Conservation (phyloP, 2,888 invertebrate genomes). For the Sphaerolaimus hirsutus region DNA sequence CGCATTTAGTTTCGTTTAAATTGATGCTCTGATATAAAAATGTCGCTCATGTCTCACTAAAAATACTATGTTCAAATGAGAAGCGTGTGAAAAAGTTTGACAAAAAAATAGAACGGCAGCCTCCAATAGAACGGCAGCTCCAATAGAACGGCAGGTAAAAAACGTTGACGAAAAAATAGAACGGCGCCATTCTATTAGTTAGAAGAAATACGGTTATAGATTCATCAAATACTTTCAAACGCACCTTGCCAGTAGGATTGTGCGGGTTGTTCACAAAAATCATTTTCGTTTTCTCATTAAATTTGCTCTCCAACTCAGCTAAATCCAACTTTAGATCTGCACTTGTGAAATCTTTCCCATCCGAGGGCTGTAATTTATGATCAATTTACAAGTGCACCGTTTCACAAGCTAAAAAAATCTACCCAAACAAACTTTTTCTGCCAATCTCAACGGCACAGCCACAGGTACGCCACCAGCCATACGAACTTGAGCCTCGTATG, state of each 20-base stretch:
- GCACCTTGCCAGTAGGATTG: constrained; percentile 85
- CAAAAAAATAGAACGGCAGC: too few species aligned
- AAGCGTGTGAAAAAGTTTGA: too few species aligned
- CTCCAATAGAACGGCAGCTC: too few species aligned
- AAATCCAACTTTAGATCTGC: constrained; percentile 70
- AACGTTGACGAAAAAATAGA: too few species aligned
- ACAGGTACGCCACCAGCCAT: constrained; percentile 61
- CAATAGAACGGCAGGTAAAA: too few species aligned
- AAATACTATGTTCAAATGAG: too few species aligned
- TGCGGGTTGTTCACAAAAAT: constrained; percentile 87
- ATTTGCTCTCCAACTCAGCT: constrained; percentile 49
- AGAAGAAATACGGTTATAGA: too few species aligned
- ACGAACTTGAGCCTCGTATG: constrained; percentile 77
- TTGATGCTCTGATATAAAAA: too few species aligned
- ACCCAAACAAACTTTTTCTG: constrained; percentile 7
- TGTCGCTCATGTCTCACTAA: too few species aligned
- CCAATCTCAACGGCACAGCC: constrained; percentile 58
- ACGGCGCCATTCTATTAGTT: too few species aligned
- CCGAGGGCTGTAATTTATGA: background rate
- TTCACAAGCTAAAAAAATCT: background rate
- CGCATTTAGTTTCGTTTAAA: background rate
- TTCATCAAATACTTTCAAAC: too few species aligned
- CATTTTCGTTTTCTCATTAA: constrained; percentile 58
- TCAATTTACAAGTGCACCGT: background rate
- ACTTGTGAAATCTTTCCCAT: constrained; percentile 30